phyloP scores from a whole-genome alignment of 2,113 vertebrate genomes.

The Nesogale talazaci region DNA sequence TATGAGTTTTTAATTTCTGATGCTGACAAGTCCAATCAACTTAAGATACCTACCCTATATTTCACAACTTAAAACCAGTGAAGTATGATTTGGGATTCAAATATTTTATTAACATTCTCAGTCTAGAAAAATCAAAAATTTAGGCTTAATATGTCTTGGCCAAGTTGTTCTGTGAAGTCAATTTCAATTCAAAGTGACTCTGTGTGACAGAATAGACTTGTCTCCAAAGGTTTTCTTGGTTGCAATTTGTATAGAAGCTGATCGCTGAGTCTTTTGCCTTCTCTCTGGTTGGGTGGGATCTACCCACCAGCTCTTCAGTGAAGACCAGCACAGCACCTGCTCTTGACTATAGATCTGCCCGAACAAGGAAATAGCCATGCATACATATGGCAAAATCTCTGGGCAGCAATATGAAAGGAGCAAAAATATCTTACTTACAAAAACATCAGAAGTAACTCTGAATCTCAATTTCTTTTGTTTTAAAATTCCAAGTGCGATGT shows the following conservation, averaged over 20 bases:
- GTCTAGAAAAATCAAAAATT: not conserved
- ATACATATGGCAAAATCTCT: not conserved
- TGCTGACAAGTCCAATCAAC: no score
- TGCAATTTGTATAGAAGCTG: not conserved
- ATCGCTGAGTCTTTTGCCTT: not conserved
- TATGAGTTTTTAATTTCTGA: no score
- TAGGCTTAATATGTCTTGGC: not conserved
- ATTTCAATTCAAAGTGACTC: not conserved
- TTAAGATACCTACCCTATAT: no score
- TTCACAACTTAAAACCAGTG: no score
- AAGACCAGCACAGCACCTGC: not conserved
- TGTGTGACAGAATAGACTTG: not conserved
- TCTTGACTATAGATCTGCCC: not conserved
- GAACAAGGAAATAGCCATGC: not conserved
- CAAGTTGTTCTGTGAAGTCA: not conserved
- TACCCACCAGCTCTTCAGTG: not conserved
- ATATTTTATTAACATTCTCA: not conserved
- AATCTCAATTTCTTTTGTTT: constrained; percentile 4
- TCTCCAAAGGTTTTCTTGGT: not conserved
- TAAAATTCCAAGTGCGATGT: not conserved
- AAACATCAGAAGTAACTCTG: not conserved
- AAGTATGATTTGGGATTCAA: not conserved
- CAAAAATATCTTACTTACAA: not conserved
- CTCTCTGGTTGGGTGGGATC: not conserved
- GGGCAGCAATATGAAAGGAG: not conserved